Base-by-base conservation (phyloP, 2,797 vertebrate genomes). In the Sylvia borin region DNA sequence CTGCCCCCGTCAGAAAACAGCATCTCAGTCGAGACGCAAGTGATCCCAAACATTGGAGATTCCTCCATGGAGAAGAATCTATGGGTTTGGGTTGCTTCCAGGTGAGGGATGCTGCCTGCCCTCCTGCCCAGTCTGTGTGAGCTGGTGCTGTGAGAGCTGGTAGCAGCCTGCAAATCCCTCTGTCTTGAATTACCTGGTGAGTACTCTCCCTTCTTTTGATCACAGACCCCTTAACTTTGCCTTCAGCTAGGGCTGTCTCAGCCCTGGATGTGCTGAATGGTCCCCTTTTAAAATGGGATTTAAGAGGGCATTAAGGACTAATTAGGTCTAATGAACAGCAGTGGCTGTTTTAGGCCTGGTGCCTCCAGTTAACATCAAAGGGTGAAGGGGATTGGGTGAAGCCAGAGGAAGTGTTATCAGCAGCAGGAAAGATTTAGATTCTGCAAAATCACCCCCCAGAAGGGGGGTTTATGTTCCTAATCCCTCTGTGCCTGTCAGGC, bases 291-390 rank as follows among this genome's bases (percentile, higher is more conserved):
- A 96, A 96, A 92, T 22, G n/a, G 93, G 93, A 91, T 96, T 97
- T 96, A 94, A 95, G 92, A 68, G 45, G 61, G 89, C 83, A 96
- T 96, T 94, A 94, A 77, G 77, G 66, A 92, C 94, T 97, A 97
- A 97, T 98, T 96, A 97, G 93, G 88, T 92, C 92, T 95, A 96
- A 97, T 90, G 87, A 97, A 94, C 93, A 94, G 87, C 92, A 97
- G 88, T 80, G 40, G 38, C 72, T 85, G 42, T 68, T 89, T 93
- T 80, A 95, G 88, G 92, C 80, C 88, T 90, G 70, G 55, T 90
- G 88, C 90, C 88, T 95, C 72, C 84, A 93, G 66, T 91, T 93
- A 88, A 97, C 93, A 91, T 94, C 92, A 97, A 95, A 97, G 94
- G 75, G 54, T 5, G 20, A 66, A 90, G 83, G 76, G 85, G 84